Evolutionary conservation across 2,113 vertebrate species (phyloP).

Genomic region (Porphyrio hochstetteri): DNA sequence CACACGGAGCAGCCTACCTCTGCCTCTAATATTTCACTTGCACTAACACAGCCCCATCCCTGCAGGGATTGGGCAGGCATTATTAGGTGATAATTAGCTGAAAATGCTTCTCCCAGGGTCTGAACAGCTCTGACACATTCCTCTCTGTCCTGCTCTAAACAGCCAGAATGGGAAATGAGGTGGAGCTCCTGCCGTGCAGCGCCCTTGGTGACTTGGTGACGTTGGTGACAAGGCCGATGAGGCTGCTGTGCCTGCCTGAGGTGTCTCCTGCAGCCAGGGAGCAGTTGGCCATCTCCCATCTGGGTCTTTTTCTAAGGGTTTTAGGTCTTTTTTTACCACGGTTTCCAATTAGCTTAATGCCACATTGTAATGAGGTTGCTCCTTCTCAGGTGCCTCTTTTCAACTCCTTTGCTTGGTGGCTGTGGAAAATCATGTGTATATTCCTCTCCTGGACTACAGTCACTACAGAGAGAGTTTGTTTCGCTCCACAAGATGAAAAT

Average conservation of each 20-base stretch:
- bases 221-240: background rate
- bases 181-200: background rate
- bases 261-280: background rate
- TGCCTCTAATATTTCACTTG: background rate
- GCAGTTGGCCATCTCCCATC: accelerated
- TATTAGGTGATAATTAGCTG: background rate
- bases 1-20: background rate
- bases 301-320: background rate
- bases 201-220: background rate
- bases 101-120: background rate
- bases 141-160: background rate
- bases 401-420: background rate
- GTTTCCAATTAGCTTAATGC: background rate
- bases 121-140: background rate
- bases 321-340: background rate
- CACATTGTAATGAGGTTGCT: accelerated
- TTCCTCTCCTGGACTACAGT: background rate
- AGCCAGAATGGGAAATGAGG: background rate
- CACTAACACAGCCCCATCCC: background rate
- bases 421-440: background rate
- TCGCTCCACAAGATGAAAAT: background rate
- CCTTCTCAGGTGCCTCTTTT: background rate
- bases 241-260: background rate
- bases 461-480: background rate
- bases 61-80: background rate